Conservation (phyloP, 2,797 vertebrate species). For the Anniella stebbinsi region DNA sequence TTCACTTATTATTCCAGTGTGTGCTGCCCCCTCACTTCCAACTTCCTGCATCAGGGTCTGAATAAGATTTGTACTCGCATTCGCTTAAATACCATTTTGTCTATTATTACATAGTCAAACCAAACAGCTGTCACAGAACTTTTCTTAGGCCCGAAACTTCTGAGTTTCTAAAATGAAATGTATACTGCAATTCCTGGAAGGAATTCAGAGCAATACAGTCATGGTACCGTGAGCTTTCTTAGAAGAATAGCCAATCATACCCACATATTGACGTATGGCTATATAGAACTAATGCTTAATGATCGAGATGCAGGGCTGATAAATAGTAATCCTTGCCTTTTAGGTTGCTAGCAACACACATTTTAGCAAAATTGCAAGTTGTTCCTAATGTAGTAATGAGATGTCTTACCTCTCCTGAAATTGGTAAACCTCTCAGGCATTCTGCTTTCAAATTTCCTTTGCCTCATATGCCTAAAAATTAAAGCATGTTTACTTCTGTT, state of each 20-base stretch:
- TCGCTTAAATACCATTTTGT: not conserved
- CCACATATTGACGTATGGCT: constrained; percentile 48
- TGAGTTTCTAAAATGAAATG: not conserved
- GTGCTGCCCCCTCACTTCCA: no score
- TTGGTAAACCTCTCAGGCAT: constrained; percentile 51
- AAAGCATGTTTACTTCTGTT: constrained; percentile 45
- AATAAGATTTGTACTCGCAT: no score
- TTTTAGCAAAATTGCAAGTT: constrained; percentile 67
- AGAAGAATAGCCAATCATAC: constrained; percentile 48
- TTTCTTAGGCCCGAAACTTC: constrained; percentile 1
- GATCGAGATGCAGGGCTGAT: constrained; percentile 47
- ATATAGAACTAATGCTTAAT: constrained; percentile 57
- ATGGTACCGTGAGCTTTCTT: constrained; percentile 32
- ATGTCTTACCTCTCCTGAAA: constrained; percentile 56
- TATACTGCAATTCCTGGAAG: not conserved
- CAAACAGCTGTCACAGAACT: not conserved
- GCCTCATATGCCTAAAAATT: constrained; percentile 20
- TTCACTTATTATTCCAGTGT: no score
- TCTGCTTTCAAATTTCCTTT: constrained; percentile 55
- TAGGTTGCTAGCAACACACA: constrained; percentile 28
- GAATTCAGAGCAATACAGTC: constrained; percentile 34
- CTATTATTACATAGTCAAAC: not conserved
- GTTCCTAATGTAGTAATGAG: constrained; percentile 44
- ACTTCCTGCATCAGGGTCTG: no score
- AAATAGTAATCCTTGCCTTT: constrained; percentile 62